Base-by-base conservation (phyloP, 2,888 invertebrate species). In the Chironomus riparius region DNA sequence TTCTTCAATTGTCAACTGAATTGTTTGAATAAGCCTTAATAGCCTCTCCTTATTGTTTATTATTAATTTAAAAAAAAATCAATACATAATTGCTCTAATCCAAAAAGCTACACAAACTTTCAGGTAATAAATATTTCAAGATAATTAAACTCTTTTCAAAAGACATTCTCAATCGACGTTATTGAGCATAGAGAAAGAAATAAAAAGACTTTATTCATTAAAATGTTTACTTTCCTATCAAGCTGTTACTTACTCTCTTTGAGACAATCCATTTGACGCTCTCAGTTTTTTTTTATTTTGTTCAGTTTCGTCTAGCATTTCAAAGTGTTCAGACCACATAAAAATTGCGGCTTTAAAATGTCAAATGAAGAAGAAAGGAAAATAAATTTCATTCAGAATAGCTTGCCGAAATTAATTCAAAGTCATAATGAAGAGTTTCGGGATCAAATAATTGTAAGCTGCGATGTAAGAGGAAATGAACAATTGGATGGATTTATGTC, bases 401-500 rank as follows among this genome's bases (percentile, higher is more conserved):
- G 56, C 10, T 47, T 73, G 5, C 65, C 65, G 7, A 24, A 65
- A 12, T 38, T 73, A 5, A 28, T 73, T 24, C 18, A n/a, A 15
- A 28, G 5, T 24, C 61, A 65, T 10, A 48, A 48, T 50, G 70
- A 48, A 2, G 50, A 69, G n/a, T 69, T 47, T 12, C 12, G 38
- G 47, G 28, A 13, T 4, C 24, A 47, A 21, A 4, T 10, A 15
- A 65, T 77, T 21, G 22, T 74, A 15, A 15, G 50, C 24, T 70
- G 38, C 28, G 61, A 70, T 15, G 70, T 71, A 12, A 48, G 70
- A 12, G n/a, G 68, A 18, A 62, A 70, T 12, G 13, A 50, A 4
- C 68, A 74, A 15, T 38, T 73, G 10, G 73, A 73, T 65, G 73
- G 73, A 15, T 73, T 73, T 21, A 73, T 73, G 73, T 73, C 73